Conservation (phyloP, 2,797 vertebrate species). For the Aeoliscus strigatus region DNA sequence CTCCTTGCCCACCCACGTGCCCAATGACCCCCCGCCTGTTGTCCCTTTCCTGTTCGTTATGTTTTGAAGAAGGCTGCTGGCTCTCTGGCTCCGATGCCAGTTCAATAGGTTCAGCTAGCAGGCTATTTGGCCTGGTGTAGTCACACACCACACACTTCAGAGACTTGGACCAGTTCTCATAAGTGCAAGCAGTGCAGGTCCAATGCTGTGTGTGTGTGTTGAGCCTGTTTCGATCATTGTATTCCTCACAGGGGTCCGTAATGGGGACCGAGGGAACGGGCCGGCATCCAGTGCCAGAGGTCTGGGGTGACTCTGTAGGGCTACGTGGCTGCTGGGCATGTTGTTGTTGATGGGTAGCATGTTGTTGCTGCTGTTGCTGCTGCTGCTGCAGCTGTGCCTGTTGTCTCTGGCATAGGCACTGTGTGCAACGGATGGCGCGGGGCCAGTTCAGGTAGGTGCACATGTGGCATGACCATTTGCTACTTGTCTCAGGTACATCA, state of each 20-base stretch:
- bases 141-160: constrained; percentile 95
- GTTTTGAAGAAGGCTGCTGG: constrained; percentile 74
- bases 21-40: constrained; percentile 59
- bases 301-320: constrained; percentile 93
- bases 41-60: constrained; percentile 85
- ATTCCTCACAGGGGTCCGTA: constrained; percentile 94
- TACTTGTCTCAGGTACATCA: constrained; percentile 83
- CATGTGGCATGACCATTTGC: constrained; percentile 98
- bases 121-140: constrained; percentile 87
- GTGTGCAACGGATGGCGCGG: constrained; percentile 96
- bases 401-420: constrained; percentile 92
- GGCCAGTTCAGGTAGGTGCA: constrained; percentile 99
- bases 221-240: constrained; percentile 95
- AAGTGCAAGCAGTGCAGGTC: constrained; percentile 94
- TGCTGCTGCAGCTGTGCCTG: constrained; percentile 69
- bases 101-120: constrained; percentile 85
- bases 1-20: constrained; percentile 42
- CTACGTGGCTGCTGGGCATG: constrained; percentile 77
- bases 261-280: constrained; percentile 69
- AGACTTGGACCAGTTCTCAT: constrained; percentile 94
- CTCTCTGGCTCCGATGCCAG: constrained; percentile 74
- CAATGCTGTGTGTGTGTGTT: constrained; percentile 91
- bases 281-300: constrained; percentile 87
- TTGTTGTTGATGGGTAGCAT: constrained; percentile 56
- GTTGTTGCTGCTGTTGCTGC: constrained; percentile 57